Base-by-base conservation (phyloP, 2,113 vertebrate genomes). In the Periophthalmodon schlosseri region DNA sequence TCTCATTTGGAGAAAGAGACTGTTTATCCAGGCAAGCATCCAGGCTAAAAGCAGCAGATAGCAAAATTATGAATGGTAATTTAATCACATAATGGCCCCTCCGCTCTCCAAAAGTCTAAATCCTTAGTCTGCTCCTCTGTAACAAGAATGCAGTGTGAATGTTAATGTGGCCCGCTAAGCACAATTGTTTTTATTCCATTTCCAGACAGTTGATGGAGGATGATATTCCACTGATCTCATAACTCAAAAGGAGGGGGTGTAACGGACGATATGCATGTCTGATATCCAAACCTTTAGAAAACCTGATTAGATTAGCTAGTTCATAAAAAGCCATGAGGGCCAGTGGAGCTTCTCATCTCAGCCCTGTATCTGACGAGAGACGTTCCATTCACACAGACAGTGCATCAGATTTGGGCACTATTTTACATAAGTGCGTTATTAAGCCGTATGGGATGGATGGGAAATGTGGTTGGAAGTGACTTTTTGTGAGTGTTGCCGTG, bases 41-140 rank as follows among this genome's bases (percentile, higher is more conserved):
- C 82, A 81, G 75, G 52, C 77, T 84, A 74, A 85, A 87, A 87
- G 67, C 81, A 87, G 70, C 75, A 84, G 74, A 91, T 73, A 79
- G 76, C 56, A 81, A 84, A 86, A 88, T 86, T 84, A 85, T 86
- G 80, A 90, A 87, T 86, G 80, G 82, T 85, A 88, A 89, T 92
- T 91, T 84, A 86, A 90, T 91, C 86, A 80, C 84, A 87, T 86
- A 85, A 90, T 85, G 77, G 83, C 77, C 82, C 68, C 84, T 70
- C 73, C 76, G 78, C 86, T 86, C 81, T 84, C 77, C 74, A 82
- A 85, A 84, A 73, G 72, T 82, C 76, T 81, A 82, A 91, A 89
- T 90, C 80, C 76, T 88, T 71, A 69, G 73, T 78, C 88, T 83
- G 73, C 69, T 80, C 70, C 78, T 76, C 75, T 81, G 75, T 77